A percentile compares a stretch with the other conserved stretches of the same genome.
phyloP scores from a whole-genome alignment of 2,797 vertebrate species.

The Gadopsis marmoratus region DNA sequence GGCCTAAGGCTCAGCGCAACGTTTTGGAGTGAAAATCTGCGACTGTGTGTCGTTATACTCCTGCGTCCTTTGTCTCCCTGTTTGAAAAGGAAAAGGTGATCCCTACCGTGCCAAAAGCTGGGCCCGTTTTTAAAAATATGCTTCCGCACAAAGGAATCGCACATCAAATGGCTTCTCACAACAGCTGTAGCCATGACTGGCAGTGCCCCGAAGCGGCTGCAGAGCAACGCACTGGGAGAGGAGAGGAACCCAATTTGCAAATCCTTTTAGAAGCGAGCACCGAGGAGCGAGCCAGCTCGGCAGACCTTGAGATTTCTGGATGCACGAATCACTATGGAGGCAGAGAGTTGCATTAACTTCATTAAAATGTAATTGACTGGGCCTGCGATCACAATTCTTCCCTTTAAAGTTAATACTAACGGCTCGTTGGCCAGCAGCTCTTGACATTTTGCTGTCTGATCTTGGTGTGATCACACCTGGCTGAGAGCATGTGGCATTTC shows the following conservation, averaged over 20 bases:
- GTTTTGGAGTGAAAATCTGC: slow-evolving; percentile 28
- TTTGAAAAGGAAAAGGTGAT: slow-evolving; percentile 42
- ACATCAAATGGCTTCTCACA: slow-evolving; percentile 46
- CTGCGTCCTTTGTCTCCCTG: slow-evolving; percentile 37
- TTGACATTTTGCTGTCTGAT: slow-evolving; percentile 71
- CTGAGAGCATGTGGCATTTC: slow-evolving; percentile 66
- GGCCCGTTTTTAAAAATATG: slow-evolving; percentile 24
- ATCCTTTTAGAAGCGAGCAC: slow-evolving; percentile 45
- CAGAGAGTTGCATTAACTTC: slow-evolving; percentile 32
- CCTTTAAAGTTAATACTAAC: slow-evolving; percentile 32
- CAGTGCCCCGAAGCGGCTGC: slow-evolving; percentile 14
- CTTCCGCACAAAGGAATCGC: slow-evolving; percentile 33
- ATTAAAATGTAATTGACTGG: slow-evolving; percentile 51
- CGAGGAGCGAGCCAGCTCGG: background rate
- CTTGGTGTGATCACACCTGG: slow-evolving; percentile 47
- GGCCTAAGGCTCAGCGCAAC: slow-evolving; percentile 23
- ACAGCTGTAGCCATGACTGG: slow-evolving; percentile 50
- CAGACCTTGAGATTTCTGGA: slow-evolving; percentile 25
- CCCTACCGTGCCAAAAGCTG: slow-evolving; percentile 42
- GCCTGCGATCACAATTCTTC: slow-evolving; percentile 22
- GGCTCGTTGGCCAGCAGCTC: slow-evolving; percentile 53
- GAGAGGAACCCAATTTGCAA: slow-evolving; percentile 27
- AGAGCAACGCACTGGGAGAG: slow-evolving; percentile 17
- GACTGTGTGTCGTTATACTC: slow-evolving; percentile 26
- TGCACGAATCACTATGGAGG: slow-evolving; percentile 8